A percentile compares a stretch with the other conserved stretches of the same genome.
Conservation (phyloP, 2,797 vertebrate species). For the Gobionotothen gibberifrons region DNA sequence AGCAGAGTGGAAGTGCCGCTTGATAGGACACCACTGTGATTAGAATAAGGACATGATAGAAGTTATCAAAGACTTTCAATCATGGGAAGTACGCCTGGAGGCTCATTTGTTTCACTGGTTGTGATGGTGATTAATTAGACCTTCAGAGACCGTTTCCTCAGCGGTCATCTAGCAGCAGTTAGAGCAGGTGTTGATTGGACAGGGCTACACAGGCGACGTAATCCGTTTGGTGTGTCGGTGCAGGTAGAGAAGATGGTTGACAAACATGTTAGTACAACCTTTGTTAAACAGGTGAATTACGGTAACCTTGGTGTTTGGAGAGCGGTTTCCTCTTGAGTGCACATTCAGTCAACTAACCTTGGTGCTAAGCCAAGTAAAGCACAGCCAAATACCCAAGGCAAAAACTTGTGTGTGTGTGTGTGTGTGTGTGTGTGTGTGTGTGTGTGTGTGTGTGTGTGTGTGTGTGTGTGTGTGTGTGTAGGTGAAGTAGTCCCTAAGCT, state of each 20-base stretch:
- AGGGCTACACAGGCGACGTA: slow-evolving; percentile 47
- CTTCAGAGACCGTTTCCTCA: slow-evolving; percentile 56
- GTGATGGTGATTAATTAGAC: slow-evolving; percentile 73
- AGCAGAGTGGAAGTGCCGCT: slow-evolving; percentile 30
- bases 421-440: slow-evolving; percentile 14
- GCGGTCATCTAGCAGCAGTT: slow-evolving; percentile 45
- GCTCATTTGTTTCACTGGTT: slow-evolving; percentile 53
- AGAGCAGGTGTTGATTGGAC: slow-evolving; percentile 56
- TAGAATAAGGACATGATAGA: slow-evolving; percentile 50
- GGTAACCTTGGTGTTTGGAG: slow-evolving; percentile 49
- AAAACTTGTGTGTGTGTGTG: background rate
- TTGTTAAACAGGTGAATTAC: slow-evolving; percentile 15
- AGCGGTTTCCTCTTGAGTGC: slow-evolving; percentile 40
- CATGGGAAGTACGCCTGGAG: slow-evolving; percentile 58
- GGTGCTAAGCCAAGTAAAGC: slow-evolving; percentile 53
- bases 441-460: slow-evolving; percentile 9
- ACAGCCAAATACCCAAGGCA: slow-evolving; percentile 50
- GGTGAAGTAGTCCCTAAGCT: slow-evolving; percentile 56
- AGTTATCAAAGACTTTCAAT: slow-evolving; percentile 57
- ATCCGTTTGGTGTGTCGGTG: slow-evolving; percentile 25
- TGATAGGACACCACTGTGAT: slow-evolving; percentile 53
- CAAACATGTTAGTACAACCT: slow-evolving; percentile 15
- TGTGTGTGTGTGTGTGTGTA: slow-evolving; percentile 23
- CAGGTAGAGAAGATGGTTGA: slow-evolving; percentile 17
- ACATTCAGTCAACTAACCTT: slow-evolving; percentile 48